These are phyloP conservation scores for Hylia prasina DNA, from an alignment of 2,113 vertebrate species.

Conservation along the genomic window DNA sequence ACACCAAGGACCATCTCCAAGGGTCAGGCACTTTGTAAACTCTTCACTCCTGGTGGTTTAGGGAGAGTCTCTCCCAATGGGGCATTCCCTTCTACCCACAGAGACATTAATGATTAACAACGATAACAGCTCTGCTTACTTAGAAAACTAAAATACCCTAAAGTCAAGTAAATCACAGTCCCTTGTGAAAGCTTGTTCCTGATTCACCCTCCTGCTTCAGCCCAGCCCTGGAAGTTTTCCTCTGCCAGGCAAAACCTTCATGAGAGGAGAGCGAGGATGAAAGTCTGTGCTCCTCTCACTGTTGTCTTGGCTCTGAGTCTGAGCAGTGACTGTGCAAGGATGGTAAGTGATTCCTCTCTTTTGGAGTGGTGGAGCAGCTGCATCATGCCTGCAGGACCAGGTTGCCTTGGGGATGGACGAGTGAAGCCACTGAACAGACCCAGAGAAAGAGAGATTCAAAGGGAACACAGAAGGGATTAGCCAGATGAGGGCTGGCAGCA, in stretches of 20 bases:
- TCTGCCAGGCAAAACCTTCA: not conserved
- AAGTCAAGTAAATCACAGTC: conserved; percentile 3
- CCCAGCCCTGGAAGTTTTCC: not conserved
- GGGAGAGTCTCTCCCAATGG: not conserved
- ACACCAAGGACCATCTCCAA: not conserved
- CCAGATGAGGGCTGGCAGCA: not conserved
- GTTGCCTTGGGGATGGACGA: not conserved
- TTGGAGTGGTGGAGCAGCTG: not conserved
- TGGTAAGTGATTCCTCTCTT: conserved; percentile 50
- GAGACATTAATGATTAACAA: conserved; percentile 64
- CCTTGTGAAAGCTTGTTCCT: not conserved
- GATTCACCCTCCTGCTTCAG: not conserved
- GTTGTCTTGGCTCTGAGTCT: conserved; percentile 42
- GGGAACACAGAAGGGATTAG: not conserved
- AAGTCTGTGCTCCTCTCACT: not conserved
- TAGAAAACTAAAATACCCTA: conserved; percentile 36
- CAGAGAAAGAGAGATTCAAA: not conserved
- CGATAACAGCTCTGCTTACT: not conserved
- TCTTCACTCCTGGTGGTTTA: not conserved
- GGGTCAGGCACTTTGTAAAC: not conserved
- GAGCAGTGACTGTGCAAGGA: conserved; percentile 1
- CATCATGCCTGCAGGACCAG: not conserved
- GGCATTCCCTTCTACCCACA: not conserved
- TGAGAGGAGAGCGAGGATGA: conserved; percentile 36
- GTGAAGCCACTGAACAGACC: not conserved